Percentiles rank a stretch among this genome's conserved stretches.
phyloP scores from a whole-genome alignment of 2,888 invertebrate genomes.

The Cryptosula pallasiana region DNA sequence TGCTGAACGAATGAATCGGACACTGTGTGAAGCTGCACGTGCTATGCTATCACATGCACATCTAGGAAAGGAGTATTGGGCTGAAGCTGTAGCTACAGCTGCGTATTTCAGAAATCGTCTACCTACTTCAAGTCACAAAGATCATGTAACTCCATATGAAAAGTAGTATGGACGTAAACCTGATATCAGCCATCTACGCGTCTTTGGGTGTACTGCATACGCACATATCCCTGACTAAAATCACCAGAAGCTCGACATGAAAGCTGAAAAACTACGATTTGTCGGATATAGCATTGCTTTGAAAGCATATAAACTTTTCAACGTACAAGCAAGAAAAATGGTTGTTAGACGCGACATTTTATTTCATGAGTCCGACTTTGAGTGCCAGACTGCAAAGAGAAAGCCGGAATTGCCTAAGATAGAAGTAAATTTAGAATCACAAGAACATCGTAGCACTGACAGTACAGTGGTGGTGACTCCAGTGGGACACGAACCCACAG shows the following conservation, averaged over 20 bases:
- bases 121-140: not conserved
- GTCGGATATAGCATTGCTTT: not conserved
- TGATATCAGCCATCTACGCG: conserved; percentile 17
- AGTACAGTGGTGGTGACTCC: no score
- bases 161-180: conserved; percentile 26
- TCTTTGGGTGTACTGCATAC: not conserved
- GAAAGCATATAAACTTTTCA: not conserved
- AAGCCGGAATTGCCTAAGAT: no score
- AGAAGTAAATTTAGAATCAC: no score
- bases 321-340: no score
- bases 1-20: not conserved
- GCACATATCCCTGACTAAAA: not conserved
- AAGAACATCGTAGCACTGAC: no score
- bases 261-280: not conserved
- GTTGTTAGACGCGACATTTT: no score
- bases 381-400: no score
- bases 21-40: not conserved
- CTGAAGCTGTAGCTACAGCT: not conserved
- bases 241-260: not conserved
- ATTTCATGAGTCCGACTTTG: no score
- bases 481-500: no score
- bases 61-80: not conserved
- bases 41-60: not conserved
- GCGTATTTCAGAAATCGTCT: not conserved
- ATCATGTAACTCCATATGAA: conserved; percentile 15